These are phyloP conservation scores for Lithobates pipiens DNA, from an alignment of 2,797 vertebrate species.

Conservation along the genomic window DNA sequence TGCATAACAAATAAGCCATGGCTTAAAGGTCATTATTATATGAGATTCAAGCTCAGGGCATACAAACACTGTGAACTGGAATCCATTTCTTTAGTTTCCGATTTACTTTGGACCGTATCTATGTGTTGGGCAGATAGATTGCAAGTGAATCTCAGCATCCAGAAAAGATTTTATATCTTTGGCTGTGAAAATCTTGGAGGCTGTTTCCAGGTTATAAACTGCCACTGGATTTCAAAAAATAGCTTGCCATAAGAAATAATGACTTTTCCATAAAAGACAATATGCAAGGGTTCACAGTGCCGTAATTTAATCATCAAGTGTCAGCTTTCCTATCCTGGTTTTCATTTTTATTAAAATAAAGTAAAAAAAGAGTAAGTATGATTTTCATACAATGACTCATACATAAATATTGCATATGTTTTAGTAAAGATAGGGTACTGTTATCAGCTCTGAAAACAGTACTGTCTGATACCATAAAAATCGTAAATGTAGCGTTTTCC, in stretches of 20 bases:
- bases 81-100: conserved; percentile 51
- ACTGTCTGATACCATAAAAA: background rate
- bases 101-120: conserved; percentile 36
- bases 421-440: background rate
- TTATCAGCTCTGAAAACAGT: background rate
- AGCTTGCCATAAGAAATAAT: conserved; percentile 35
- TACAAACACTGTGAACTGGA: conserved; percentile 33
- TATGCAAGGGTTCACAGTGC: conserved; percentile 26
- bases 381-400: background rate
- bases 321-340: conserved; percentile 1
- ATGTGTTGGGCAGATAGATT: conserved; percentile 36
- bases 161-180: conserved; percentile 56
- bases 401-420: background rate
- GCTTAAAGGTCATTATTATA: background rate
- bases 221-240: conserved; percentile 58
- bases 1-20: background rate
- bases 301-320: conserved; percentile 11
- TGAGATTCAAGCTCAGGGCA: background rate
- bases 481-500: background rate
- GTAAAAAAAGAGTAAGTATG: background rate
- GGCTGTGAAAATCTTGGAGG: conserved; percentile 54
- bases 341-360: background rate
- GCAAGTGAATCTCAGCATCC: conserved; percentile 40
- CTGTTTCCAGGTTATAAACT: conserved; percentile 50
- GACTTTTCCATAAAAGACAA: conserved; percentile 55